Conservation (phyloP, 2,888 invertebrate genomes). For the Oscheius onirici region DNA sequence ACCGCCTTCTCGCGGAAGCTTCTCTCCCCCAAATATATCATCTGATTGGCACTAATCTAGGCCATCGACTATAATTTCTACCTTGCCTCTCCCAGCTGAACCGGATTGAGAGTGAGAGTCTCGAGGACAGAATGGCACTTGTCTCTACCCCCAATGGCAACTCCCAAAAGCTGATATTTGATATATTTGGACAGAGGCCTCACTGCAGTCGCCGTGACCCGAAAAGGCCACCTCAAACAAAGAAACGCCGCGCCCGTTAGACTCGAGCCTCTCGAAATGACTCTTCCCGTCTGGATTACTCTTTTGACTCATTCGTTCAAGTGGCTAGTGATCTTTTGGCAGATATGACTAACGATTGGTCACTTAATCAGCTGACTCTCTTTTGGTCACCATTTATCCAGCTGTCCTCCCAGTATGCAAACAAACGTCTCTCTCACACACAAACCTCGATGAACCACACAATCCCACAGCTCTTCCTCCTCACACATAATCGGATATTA, state of each 20-base stretch:
- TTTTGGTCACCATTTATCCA: slow-evolving; percentile 4
- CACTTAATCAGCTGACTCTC: neutral
- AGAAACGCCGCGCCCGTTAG: slow-evolving; percentile 26
- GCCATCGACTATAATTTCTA: slow-evolving; percentile 27
- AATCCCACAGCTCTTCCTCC: neutral
- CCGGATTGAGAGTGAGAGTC: too few relatives aligned
- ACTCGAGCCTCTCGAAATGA: slow-evolving; percentile 13
- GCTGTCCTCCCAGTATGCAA: slow-evolving; percentile 12
- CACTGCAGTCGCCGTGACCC: slow-evolving; percentile 21
- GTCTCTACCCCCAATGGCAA: slow-evolving; percentile 6
- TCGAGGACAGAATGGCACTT: slow-evolving; percentile 5
- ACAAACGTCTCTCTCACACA: neutral
- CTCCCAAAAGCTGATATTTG: slow-evolving; percentile 9
- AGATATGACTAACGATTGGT: neutral
- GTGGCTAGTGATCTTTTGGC: neutral
- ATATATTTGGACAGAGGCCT: slow-evolving; percentile 18
- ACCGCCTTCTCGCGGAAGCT: slow-evolving; percentile 12
- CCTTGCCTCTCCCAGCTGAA: neutral
- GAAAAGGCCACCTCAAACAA: slow-evolving; percentile 29
- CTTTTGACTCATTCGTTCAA: neutral
- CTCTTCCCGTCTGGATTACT: neutral
- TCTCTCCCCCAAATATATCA: slow-evolving; percentile 23
- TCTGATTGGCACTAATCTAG: slow-evolving; percentile 23
- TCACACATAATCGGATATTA: slow-evolving; percentile 25
- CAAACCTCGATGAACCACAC: too few relatives aligned